phyloP scores from a whole-genome alignment of 2,113 vertebrate species.

The Garra rufa region DNA sequence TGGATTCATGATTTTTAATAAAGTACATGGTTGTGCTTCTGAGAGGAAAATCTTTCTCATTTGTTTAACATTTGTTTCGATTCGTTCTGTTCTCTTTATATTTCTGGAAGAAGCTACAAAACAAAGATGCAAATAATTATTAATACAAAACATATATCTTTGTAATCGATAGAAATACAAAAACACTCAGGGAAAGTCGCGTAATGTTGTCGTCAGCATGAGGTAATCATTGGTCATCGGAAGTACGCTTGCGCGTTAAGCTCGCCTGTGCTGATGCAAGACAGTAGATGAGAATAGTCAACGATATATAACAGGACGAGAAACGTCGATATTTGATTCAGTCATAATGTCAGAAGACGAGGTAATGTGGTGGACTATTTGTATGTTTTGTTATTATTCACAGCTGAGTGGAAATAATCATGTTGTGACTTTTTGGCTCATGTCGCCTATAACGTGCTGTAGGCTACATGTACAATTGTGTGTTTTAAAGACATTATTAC shows the following conservation, averaged over 20 bases:
- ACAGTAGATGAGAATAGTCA: conserved; percentile 47
- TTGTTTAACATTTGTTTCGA: not conserved
- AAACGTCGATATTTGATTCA: not conserved
- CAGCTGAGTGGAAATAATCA: not conserved
- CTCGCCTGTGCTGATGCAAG: conserved; percentile 74
- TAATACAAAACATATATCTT: not conserved
- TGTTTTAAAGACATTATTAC: no score
- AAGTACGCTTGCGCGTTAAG: conserved; percentile 63
- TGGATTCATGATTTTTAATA: not conserved
- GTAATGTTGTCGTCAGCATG: not conserved
- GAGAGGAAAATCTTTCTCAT: not conserved
- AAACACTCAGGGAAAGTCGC: not conserved
- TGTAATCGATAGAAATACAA: not conserved
- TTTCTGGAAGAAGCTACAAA: not conserved
- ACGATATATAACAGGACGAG: not conserved
- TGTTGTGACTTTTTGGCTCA: not conserved
- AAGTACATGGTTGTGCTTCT: not conserved
- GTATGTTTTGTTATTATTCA: not conserved
- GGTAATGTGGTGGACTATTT: conserved; percentile 59
- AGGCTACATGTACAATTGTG: not conserved
- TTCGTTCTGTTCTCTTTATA: not conserved
- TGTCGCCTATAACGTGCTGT: not conserved
- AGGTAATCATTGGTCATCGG: conserved; percentile 46
- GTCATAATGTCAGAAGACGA: conserved; percentile 81
- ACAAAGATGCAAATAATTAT: not conserved